Evolutionary conservation across 2,888 invertebrate species (phyloP).

Genomic region (Synergus umbraculus): DNA sequence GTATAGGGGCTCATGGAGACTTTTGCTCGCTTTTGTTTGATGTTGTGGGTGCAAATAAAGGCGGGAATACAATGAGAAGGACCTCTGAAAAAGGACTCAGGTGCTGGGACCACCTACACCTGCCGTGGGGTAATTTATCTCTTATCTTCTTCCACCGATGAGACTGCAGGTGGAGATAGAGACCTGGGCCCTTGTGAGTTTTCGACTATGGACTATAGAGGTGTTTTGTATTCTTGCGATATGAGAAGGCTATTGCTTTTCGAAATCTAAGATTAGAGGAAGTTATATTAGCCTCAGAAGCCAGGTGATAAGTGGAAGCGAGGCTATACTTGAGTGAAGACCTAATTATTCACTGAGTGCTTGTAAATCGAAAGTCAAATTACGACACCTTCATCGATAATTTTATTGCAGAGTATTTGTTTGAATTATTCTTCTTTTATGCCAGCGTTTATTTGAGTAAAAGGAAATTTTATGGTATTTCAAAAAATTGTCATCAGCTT

Average conservation of each 20-base stretch:
- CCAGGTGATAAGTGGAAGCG: constrained; percentile 5
- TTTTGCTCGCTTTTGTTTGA: neutral
- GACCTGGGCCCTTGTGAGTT: constrained; percentile 11
- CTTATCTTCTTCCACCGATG: constrained; percentile 60
- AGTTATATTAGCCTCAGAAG: neutral
- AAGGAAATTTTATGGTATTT: too few species aligned
- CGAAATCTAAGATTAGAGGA: constrained; percentile 25
- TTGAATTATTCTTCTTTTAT: too few species aligned
- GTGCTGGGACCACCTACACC: constrained; percentile 74
- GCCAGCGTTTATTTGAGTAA: too few species aligned
- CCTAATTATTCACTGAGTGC: neutral
- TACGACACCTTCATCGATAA: neutral
- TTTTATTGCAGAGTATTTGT: neutral
- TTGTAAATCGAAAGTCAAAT: neutral
- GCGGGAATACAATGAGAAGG: constrained; percentile 38
- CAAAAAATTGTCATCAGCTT: too few species aligned
- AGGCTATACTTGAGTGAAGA: neutral
- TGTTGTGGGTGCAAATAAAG: neutral
- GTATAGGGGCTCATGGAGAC: neutral
- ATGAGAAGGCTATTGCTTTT: constrained; percentile 46
- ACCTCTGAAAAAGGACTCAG: constrained; percentile 52
- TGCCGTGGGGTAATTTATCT: constrained; percentile 69
- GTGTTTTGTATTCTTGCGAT: constrained; percentile 51
- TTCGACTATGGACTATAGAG: neutral
- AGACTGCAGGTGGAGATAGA: constrained; percentile 66